Conservation (phyloP, 2,113 vertebrate genomes). For the Syngnathus floridae region DNA sequence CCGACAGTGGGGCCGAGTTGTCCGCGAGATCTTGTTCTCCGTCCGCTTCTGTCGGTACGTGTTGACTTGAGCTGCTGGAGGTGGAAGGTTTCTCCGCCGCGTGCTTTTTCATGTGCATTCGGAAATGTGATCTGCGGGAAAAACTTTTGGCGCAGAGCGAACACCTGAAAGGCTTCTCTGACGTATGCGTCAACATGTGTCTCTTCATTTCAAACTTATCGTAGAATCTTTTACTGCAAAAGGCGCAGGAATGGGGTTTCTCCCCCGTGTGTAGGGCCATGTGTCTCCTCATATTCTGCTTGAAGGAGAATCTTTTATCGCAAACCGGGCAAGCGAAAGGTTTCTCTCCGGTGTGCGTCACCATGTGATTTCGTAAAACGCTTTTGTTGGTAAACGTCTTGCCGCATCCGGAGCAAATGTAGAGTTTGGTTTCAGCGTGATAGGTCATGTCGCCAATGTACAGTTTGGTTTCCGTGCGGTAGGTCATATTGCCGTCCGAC, state of each 20-base stretch:
- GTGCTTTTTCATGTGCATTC: not conserved
- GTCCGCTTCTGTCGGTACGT: not conserved
- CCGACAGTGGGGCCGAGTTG: not conserved
- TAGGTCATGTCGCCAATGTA: not conserved
- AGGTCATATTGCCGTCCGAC: not conserved
- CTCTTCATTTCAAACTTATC: constrained; percentile 2
- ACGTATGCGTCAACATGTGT: not conserved
- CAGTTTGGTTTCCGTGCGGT: not conserved
- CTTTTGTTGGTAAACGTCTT: constrained; percentile 1
- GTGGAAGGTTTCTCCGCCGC: not conserved
- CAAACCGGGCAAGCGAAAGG: not conserved
- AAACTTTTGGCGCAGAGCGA: not conserved
- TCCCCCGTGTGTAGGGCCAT: not conserved
- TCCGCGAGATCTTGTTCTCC: not conserved
- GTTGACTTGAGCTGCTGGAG: not conserved
- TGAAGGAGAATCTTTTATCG: constrained; percentile 2
- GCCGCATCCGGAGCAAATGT: not conserved
- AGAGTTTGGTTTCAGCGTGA: not conserved
- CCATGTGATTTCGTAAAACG: not conserved
- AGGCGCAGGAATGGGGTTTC: not conserved
- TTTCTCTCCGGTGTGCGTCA: constrained; percentile 5
- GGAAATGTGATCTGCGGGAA: not conserved
- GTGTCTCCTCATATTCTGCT: constrained; percentile 1
- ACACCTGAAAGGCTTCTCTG: not conserved
- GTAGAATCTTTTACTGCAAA: not conserved